Evolutionary conservation across 2,888 invertebrate species (phyloP), one percentile per base, ranked within the genome.

Genomic region (Chrysotoxum bicinctum): DNA sequence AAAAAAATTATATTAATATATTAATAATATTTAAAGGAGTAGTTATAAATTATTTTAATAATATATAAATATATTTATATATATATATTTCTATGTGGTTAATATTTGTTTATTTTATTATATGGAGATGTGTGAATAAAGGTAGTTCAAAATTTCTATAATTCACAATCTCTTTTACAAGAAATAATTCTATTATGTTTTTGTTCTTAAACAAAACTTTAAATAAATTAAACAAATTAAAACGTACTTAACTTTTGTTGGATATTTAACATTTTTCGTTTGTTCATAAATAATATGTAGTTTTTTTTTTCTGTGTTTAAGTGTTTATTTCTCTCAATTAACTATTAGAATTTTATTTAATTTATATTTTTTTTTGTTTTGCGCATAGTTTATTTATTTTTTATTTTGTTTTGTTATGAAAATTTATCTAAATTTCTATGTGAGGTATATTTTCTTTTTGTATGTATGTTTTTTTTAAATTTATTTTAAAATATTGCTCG

Each of bases 391-490:
- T 87, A 66, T 85, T 37, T 87, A n/a, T 87, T 64, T 52, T 50
- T 69, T 79, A 75, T 40, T 73, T 79, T 48, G 64, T 74, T 76
- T 82, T 89, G 87, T 87, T 88, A 88, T 90, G 89, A 90, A 90
- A 90, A 90, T 91, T 90, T 90, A 89, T 89, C 90, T 90, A 90
- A 86, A 89, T 83, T 90, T 89, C 89, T 89, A 90, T 88, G 89
- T 91, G 90, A 90, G 91, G 91, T 90, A 90, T 90, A 88, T 90
- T 89, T 89, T 89, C 90, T 89, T 89, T 81, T 90, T 89, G 89
- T 89, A 73, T 70, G 52, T 68, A 66, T 58, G 40, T 77, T 74
- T 84, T 58, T 37, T 50, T 52, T 21, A 40, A 1, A 69, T 12
- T 66, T 70, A 26, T n/a, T 43, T 70, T 21, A 37, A 72, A 82